phyloP scores from a whole-genome alignment of 2,797 vertebrate species.

The Carduelis carduelis region DNA sequence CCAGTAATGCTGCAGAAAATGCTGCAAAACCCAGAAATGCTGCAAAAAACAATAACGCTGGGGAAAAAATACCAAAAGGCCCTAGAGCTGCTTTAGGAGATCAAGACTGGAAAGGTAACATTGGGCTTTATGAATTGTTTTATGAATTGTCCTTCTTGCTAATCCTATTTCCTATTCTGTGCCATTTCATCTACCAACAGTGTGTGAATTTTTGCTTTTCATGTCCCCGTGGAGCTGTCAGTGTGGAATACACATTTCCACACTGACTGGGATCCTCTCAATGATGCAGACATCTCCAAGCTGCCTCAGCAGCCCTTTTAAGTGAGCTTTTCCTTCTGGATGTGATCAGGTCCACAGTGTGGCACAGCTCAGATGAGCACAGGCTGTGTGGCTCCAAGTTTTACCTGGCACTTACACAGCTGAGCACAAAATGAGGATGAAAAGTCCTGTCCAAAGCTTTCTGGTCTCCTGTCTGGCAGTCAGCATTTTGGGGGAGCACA shows the following conservation, averaged over 20 bases:
- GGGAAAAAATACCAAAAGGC: fast-evolving
- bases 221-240: not conserved
- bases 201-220: not conserved
- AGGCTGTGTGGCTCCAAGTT: not conserved
- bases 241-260: not conserved
- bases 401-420: not conserved
- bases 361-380: not conserved
- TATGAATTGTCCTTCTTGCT: not conserved
- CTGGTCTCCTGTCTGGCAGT: not conserved
- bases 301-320: not conserved
- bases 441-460: not conserved
- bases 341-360: not conserved
- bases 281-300: not conserved
- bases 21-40: not conserved
- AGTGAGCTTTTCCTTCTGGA: not conserved
- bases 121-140: not conserved
- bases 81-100: not conserved
- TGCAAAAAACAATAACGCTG: not conserved
- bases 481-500: fast-evolving
- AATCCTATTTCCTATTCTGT: not conserved
- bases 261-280: not conserved
- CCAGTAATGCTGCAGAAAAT: not conserved
- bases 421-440: not conserved
- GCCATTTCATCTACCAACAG: not conserved
- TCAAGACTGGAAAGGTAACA: not conserved